Percentiles rank a stretch among this genome's conserved stretches.
Evolutionary conservation across 2,113 vertebrate species (phyloP).

Genomic region (Xyliphius kryptos): DNA sequence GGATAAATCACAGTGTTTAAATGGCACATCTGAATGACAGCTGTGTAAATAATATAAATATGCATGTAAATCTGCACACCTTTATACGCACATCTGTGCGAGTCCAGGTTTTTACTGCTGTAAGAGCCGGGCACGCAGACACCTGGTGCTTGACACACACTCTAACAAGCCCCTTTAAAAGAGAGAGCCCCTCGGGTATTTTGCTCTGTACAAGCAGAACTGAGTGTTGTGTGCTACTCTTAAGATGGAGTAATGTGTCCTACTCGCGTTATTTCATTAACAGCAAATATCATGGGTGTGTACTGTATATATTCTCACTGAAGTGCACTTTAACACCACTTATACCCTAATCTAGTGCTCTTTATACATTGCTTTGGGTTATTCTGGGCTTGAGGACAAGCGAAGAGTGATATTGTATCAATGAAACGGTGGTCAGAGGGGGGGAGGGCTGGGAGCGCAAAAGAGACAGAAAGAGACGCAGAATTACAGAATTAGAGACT

Average conservation of each 20-base stretch:
- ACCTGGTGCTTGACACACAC: no score
- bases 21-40: constrained; percentile 7
- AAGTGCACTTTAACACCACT: not conserved
- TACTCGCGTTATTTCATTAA: not conserved
- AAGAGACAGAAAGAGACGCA: not conserved
- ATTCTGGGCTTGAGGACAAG: not conserved
- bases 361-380: not conserved
- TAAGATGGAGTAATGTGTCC: constrained; percentile 1
- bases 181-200: no score
- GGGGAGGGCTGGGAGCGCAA: not conserved
- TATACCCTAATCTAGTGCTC: not conserved
- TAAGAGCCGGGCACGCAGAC: no score
- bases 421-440: constrained; percentile 15
- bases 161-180: no score
- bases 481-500: no score
- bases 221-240: no score
- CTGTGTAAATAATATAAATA: constrained; percentile 25
- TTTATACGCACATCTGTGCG: constrained; percentile 26
- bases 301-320: not conserved
- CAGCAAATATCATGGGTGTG: constrained; percentile 19
- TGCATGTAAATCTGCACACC: constrained; percentile 14
- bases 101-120: no score
- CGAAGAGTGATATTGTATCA: constrained; percentile 23
- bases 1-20: constrained; percentile 1
- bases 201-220: no score